phyloP scores from a whole-genome alignment of 2,113 vertebrate species.

The Tachysurus vachellii region DNA sequence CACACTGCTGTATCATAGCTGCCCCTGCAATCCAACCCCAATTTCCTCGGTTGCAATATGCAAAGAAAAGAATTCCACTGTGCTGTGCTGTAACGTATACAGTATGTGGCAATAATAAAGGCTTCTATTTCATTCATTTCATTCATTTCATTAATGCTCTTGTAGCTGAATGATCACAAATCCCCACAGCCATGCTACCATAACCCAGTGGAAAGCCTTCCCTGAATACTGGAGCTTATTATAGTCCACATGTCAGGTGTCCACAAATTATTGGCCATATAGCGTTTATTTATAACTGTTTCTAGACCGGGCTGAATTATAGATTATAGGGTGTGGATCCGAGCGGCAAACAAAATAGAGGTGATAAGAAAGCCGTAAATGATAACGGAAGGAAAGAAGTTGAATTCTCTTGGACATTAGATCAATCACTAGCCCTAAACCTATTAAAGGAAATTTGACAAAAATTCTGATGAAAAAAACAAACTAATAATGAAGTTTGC shows the following conservation, averaged over 20 bases:
- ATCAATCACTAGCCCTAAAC: not conserved
- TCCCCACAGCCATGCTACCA: not conserved
- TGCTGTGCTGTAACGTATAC: too few species aligned
- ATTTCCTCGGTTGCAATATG: too few species aligned
- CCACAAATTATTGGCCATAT: not conserved
- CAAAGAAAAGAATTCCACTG: too few species aligned
- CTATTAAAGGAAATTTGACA: not conserved
- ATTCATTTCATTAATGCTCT: not conserved
- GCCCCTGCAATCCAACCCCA: too few species aligned
- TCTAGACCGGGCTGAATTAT: conserved; percentile 1
- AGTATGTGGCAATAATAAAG: too few species aligned
- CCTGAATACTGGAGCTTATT: not conserved
- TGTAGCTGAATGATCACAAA: not conserved
- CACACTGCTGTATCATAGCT: too few species aligned
- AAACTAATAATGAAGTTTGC: not conserved
- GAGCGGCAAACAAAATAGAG: conserved; percentile 47
- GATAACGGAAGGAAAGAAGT: conserved; percentile 56
- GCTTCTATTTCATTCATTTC: too few species aligned
- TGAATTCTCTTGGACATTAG: not conserved
- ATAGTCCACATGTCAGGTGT: not conserved
- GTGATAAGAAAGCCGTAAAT: conserved; percentile 52
- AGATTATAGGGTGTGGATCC: not conserved
- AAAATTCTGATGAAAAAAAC: not conserved
- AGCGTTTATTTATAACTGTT: not conserved
- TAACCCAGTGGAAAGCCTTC: not conserved